Conservation (phyloP, 92 coral and sea anemone species). For the Metridium senile region DNA sequence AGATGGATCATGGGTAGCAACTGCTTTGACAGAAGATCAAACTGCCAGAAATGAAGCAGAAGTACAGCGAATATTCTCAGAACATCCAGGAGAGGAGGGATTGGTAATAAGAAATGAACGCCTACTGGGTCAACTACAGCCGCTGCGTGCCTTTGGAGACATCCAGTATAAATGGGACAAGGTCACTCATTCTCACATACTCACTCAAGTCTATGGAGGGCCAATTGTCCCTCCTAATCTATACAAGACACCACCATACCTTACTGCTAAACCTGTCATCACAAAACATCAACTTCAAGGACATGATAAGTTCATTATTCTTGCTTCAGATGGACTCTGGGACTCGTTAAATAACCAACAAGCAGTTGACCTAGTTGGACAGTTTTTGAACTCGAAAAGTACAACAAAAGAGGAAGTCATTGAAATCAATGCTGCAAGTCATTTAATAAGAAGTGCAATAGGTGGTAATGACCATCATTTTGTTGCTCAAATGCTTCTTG, state of each 20-base stretch:
- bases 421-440: slow-evolving; percentile 88
- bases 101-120: slow-evolving; percentile 82
- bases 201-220: slow-evolving; percentile 93
- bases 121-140: slow-evolving; percentile 93
- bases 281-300: slow-evolving; percentile 66
- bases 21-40: slow-evolving; percentile 84
- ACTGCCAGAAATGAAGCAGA: slow-evolving; percentile 79
- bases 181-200: slow-evolving; percentile 81
- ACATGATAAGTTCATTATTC: slow-evolving; percentile 86
- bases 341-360: slow-evolving; percentile 82
- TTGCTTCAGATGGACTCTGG: slow-evolving; percentile 98
- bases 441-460: slow-evolving; percentile 90
- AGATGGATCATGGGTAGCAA: slow-evolving; percentile 89
- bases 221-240: slow-evolving; percentile 86
- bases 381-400: slow-evolving; percentile 62
- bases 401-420: slow-evolving; percentile 36
- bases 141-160: slow-evolving; percentile 97
- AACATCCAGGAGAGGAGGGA: slow-evolving; percentile 93
- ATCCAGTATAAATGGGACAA: slow-evolving; percentile 96
- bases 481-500: slow-evolving; percentile 91
- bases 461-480: slow-evolving; percentile 95
- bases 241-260: slow-evolving; percentile 94
- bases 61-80: slow-evolving; percentile 59
- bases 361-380: slow-evolving; percentile 87
- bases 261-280: slow-evolving; percentile 94